These are phyloP conservation scores for Crotalus viridis DNA, from an alignment of 2,113 vertebrate species.

Conservation along the genomic window DNA sequence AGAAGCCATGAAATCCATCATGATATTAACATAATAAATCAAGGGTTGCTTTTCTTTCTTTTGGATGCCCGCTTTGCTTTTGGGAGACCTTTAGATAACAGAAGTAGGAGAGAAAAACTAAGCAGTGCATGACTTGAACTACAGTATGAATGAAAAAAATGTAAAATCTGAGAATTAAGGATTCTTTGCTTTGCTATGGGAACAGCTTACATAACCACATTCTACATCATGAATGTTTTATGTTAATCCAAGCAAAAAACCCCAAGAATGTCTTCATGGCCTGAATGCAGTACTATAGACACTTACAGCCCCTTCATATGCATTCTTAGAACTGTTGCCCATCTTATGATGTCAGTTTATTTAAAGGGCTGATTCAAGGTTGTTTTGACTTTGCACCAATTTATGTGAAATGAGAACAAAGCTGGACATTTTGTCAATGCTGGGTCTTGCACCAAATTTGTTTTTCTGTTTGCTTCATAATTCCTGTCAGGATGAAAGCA, in stretches of 20 bases:
- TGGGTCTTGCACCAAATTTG: background rate
- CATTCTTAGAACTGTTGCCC: background rate
- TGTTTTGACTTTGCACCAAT: background rate
- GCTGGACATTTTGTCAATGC: background rate
- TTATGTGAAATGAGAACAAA: background rate
- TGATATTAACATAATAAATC: rapidly evolving
- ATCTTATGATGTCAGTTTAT: background rate
- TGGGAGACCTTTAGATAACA: background rate
- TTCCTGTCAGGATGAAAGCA: background rate
- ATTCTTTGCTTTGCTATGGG: background rate
- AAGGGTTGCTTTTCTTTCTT: background rate
- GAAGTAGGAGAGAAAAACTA: background rate
- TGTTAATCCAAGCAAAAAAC: background rate
- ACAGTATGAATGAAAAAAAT: background rate
- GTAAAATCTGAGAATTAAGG: background rate
- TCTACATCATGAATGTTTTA: background rate
- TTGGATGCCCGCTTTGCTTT: background rate
- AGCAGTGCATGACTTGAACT: background rate
- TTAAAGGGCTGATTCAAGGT: background rate
- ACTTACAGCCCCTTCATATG: background rate
- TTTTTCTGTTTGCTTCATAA: background rate
- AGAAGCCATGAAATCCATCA: background rate
- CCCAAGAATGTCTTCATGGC: background rate
- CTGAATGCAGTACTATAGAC: background rate
- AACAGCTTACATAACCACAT: background rate